Base-by-base conservation (phyloP, 2,888 invertebrate genomes). In the Elmis aenea region DNA sequence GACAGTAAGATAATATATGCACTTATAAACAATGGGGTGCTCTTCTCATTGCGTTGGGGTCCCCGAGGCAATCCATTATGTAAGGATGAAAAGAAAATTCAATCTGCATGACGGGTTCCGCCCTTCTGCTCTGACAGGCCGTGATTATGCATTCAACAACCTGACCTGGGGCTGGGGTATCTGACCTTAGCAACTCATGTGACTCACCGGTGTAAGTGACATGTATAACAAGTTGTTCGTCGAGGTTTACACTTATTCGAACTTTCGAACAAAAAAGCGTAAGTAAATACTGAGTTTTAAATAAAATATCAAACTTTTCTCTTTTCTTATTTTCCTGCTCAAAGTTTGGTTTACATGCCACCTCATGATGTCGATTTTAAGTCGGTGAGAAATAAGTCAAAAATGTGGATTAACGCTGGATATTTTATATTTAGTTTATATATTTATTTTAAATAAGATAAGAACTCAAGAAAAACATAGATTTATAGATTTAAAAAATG, bases 21-120 rank as follows among this genome's bases (percentile, higher is more conserved):
- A 50, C 49, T 45, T 47, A 56, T 57, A 61, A 59, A 61, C 59
- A 61, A 61, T 62, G 53, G 58, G 57, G 61, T 55, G 53, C 52
- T 52, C 51, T 52, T 52, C 50, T 51, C 55, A 50, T 54, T 54
- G 52, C 50, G 31, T 24, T 33, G 26, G 38, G 49, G 49, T 44
- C 59, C 63, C 54, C 46, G 38, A 35, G 59, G 67, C 64, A 51
- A 64, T 66, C 63, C 59, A 67, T 67, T 66, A 66, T 66, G 61
- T 61, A 64, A 59, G 59, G 62, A 63, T 66, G 64, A 67, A 66
- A 66, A 66, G 67, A 66, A 66, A 67, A 67, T 67, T 66, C 64
- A 67, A 66, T 67, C 64, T 62, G 59, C 58, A 62, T 65, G 65
- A 64, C 63, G 58, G 61, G 59, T 60, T 55, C 62, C 58, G 61